phyloP scores from a whole-genome alignment of 1,140 invertebrate species.

The Aphelenchoides avenae region DNA sequence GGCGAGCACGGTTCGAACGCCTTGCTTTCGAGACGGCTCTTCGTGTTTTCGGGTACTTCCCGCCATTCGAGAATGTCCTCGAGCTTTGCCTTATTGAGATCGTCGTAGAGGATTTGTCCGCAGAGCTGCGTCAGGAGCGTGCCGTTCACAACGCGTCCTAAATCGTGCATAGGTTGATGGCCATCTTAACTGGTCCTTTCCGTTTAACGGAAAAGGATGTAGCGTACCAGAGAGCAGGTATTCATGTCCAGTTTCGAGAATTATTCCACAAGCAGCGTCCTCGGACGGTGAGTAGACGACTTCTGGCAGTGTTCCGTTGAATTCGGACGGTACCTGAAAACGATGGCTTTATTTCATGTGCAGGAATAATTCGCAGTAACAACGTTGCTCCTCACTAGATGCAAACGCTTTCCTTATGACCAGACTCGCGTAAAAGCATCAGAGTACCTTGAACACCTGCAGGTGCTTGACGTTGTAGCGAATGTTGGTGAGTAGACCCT shows the following conservation, averaged over 20 bases:
- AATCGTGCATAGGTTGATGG: neutral
- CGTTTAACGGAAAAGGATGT: neutral
- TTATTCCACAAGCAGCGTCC: slow-evolving; percentile 12
- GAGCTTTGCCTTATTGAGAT: slow-evolving; percentile 10
- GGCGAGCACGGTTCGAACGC: slow-evolving; percentile 13
- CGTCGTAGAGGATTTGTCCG: slow-evolving; percentile 12
- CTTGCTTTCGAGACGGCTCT: slow-evolving; percentile 2
- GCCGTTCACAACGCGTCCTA: slow-evolving; percentile 8
- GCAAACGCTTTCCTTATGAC: neutral
- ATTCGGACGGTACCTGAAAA: slow-evolving; percentile 6
- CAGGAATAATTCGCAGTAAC: too few species aligned
- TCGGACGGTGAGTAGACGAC: slow-evolving; percentile 13
- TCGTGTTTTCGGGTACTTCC: slow-evolving; percentile 18
- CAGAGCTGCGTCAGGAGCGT: slow-evolving; percentile 15
- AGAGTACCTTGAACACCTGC: slow-evolving; percentile 13
- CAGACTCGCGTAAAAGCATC: slow-evolving; percentile 3
- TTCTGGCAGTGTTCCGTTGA: slow-evolving; percentile 12
- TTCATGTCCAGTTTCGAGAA: slow-evolving; percentile 10
- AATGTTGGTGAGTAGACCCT: slow-evolving; percentile 1
- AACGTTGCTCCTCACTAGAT: too few species aligned
- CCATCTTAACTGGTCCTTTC: neutral
- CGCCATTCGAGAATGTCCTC: slow-evolving; percentile 12
- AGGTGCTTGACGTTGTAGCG: slow-evolving; percentile 20
- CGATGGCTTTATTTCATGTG: too few species aligned
- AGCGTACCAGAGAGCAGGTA: slow-evolving; percentile 13